phyloP scores from a whole-genome alignment of 2,888 invertebrate species.

The Helicoverpa assulta region DNA sequence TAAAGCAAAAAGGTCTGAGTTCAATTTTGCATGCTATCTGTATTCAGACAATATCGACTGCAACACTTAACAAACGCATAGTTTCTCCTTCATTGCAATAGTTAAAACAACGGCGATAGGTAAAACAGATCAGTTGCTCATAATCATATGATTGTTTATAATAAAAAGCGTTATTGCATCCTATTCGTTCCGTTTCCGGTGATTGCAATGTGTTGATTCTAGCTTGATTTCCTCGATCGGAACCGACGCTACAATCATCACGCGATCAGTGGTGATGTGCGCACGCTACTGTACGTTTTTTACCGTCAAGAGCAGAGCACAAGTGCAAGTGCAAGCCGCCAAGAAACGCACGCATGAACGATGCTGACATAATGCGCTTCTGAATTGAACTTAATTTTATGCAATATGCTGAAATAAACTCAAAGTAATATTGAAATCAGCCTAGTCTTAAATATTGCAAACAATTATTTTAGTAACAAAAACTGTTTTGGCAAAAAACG shows the following conservation, averaged over 20 bases:
- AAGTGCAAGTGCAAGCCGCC: conserved; percentile 35
- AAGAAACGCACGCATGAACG: conserved; percentile 14
- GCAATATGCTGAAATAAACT: background rate
- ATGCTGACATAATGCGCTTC: background rate
- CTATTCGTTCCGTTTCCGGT: conserved; percentile 59
- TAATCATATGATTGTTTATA: conserved; percentile 33
- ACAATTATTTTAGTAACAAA: background rate
- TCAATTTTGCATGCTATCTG: conserved; percentile 70
- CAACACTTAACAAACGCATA: conserved; percentile 41
- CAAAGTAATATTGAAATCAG: background rate
- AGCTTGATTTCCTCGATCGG: conserved; percentile 51
- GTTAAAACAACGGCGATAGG: conserved; percentile 5
- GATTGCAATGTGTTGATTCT: conserved; percentile 36
- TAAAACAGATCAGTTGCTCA: conserved; percentile 20
- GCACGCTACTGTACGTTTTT: conserved; percentile 53
- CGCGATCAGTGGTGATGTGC: conserved; percentile 39
- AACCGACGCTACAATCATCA: conserved; percentile 52
- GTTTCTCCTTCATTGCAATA: conserved; percentile 16
- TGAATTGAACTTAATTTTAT: background rate
- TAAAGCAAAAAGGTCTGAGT: conserved; percentile 73
- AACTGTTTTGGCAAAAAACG: background rate
- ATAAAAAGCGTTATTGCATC: conserved; percentile 36
- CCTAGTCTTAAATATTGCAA: conserved; percentile 4
- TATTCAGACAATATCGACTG: conserved; percentile 52
- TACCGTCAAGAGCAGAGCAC: conserved; percentile 35